Evolutionary conservation across 2,888 invertebrate species (phyloP).

Genomic region (Dorcus hopei): DNA sequence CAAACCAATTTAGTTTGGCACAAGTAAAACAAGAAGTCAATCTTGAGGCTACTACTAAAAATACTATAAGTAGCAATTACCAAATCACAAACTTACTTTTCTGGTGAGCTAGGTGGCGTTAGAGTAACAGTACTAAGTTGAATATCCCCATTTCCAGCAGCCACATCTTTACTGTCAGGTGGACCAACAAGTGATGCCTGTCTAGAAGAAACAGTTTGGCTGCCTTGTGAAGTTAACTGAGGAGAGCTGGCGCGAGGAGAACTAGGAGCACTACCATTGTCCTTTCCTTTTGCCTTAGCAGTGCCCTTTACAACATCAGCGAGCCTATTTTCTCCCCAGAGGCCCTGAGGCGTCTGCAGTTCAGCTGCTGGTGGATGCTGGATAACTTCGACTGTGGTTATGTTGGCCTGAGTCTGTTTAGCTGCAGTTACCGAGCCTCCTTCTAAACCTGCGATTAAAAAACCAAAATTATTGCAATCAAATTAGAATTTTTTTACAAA

Average conservation of each 20-base stretch:
- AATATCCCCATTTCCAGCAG: constrained; percentile 40
- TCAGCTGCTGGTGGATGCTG: constrained; percentile 26
- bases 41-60: neutral
- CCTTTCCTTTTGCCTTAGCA: constrained; percentile 56
- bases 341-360: constrained; percentile 38
- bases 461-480: neutral
- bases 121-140: constrained; percentile 50
- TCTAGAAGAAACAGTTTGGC: constrained; percentile 23
- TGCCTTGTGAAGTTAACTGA: constrained; percentile 29
- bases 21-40: neutral
- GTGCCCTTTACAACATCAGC: constrained; percentile 79
- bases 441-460: constrained; percentile 9
- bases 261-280: constrained; percentile 40
- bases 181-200: constrained; percentile 23
- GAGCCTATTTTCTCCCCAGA: constrained; percentile 62
- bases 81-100: constrained; percentile 50
- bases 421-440: constrained; percentile 15
- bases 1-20: no score
- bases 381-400: constrained; percentile 31
- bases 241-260: constrained; percentile 44
- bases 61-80: neutral
- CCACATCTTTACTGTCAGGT: constrained; percentile 38
- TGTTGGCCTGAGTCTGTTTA: constrained; percentile 37
- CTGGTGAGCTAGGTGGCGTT: constrained; percentile 61
- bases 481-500: constrained; percentile 28